Evolutionary conservation across 2,797 vertebrate genomes (phyloP).

Genomic region (Nasua narica): DNA sequence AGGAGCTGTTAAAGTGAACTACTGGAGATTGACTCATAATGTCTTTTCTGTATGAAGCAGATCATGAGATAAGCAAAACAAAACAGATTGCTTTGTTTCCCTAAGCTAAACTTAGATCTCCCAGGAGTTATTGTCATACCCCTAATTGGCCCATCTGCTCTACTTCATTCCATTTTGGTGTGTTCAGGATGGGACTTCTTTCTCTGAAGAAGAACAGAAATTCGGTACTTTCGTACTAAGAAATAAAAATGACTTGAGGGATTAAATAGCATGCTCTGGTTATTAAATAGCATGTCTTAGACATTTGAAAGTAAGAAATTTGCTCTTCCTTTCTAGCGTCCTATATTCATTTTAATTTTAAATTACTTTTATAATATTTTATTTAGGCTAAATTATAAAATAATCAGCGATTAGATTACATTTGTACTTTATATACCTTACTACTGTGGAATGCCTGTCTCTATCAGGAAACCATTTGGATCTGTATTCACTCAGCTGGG

Average conservation of each 20-base stretch:
- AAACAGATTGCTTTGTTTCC: neutral
- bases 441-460: neutral
- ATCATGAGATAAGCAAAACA: neutral
- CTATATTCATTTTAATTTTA: neutral
- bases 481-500: neutral
- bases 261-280: neutral
- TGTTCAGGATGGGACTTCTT: neutral
- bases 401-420: neutral
- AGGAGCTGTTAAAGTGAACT: neutral
- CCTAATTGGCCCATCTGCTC: neutral
- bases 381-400: neutral
- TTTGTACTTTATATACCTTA: neutral
- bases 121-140: neutral
- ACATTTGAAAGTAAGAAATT: neutral
- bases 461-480: neutral
- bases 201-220: neutral
- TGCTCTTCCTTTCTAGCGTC: neutral
- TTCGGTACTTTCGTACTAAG: neutral
- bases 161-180: neutral
- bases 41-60: neutral
- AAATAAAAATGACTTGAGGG: neutral
- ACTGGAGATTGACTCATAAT: neutral
- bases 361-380: neutral
- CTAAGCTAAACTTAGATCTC: neutral
- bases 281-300: neutral